These are phyloP conservation scores for Parasteatoda lunata DNA, from an alignment of 2,888 invertebrate genomes.

Conservation along the genomic window DNA sequence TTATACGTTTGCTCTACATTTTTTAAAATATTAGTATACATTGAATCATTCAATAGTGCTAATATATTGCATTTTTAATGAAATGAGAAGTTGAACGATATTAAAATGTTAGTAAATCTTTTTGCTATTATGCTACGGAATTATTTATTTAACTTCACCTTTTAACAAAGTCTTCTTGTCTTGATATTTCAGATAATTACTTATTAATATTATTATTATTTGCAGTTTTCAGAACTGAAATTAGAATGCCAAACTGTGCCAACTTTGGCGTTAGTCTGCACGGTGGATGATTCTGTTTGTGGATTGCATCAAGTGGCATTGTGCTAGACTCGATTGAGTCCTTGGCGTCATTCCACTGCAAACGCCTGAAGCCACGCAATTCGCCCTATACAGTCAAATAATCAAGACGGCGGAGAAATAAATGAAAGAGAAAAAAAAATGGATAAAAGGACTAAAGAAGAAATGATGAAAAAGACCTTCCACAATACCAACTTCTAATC, in stretches of 20 bases:
- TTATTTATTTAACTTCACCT: no score
- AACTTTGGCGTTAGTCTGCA: conserved; percentile 21
- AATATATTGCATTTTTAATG: no score
- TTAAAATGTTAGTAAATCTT: no score
- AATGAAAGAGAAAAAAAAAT: conserved; percentile 33
- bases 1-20: no score
- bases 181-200: no score
- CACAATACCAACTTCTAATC: conserved; percentile 34
- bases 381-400: conserved; percentile 50
- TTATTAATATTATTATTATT: neutral
- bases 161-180: no score
- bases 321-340: conserved; percentile 53
- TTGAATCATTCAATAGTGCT: no score
- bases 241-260: conserved; percentile 15
- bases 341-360: conserved; percentile 54
- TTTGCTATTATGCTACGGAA: no score
- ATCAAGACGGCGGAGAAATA: conserved; percentile 27
- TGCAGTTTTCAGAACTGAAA: neutral
- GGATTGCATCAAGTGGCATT: conserved; percentile 56
- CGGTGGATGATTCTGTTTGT: conserved; percentile 48
- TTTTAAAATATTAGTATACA: no score
- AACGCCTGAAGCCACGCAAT: conserved; percentile 48
- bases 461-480: conserved; percentile 37
- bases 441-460: neutral
- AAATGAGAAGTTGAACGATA: no score